These are phyloP conservation scores for Taurulus bubalis DNA, from an alignment of 2,113 vertebrate species.

Conservation along the genomic window DNA sequence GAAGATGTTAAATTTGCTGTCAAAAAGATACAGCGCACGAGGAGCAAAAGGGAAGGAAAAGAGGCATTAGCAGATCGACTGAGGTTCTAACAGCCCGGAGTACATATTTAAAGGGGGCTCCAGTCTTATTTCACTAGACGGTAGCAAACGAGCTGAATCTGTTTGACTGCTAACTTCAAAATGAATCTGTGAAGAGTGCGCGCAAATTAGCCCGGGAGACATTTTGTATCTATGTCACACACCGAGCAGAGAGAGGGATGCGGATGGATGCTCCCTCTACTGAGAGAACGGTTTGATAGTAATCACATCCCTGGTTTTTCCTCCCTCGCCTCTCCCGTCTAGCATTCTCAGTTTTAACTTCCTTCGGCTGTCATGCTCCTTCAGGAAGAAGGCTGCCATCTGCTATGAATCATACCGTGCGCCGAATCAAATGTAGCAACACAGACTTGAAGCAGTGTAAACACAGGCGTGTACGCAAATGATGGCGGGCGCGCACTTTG, in stretches of 20 bases:
- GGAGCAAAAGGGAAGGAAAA: constrained; percentile 37
- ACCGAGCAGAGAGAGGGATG: constrained; percentile 51
- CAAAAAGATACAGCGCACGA: constrained; percentile 35
- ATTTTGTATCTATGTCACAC: constrained; percentile 73
- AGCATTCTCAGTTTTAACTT: constrained; percentile 66
- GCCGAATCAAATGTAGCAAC: constrained; percentile 63
- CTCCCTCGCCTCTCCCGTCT: constrained; percentile 58
- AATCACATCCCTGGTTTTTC: constrained; percentile 60
- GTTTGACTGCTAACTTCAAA: constrained; percentile 74
- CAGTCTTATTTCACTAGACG: constrained; percentile 39
- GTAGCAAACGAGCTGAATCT: constrained; percentile 60
- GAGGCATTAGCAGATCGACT: constrained; percentile 49
- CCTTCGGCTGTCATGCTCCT: constrained; percentile 62
- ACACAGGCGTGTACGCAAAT: constrained; percentile 56
- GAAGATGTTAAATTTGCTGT: constrained; percentile 49
- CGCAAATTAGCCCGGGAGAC: constrained; percentile 71
- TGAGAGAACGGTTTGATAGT: constrained; percentile 64
- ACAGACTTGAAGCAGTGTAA: constrained; percentile 56
- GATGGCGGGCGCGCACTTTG: constrained; percentile 42
- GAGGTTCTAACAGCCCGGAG: constrained; percentile 61
- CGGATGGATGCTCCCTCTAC: constrained; percentile 63
- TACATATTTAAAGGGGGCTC: constrained; percentile 50
- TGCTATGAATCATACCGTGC: constrained; percentile 67
- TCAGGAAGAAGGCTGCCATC: constrained; percentile 69
- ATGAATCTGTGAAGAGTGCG: constrained; percentile 60